Evolutionary conservation across 2,797 vertebrate species (phyloP), one percentile per base, ranked within the genome.

Genomic region (Girardinus metallicus): DNA sequence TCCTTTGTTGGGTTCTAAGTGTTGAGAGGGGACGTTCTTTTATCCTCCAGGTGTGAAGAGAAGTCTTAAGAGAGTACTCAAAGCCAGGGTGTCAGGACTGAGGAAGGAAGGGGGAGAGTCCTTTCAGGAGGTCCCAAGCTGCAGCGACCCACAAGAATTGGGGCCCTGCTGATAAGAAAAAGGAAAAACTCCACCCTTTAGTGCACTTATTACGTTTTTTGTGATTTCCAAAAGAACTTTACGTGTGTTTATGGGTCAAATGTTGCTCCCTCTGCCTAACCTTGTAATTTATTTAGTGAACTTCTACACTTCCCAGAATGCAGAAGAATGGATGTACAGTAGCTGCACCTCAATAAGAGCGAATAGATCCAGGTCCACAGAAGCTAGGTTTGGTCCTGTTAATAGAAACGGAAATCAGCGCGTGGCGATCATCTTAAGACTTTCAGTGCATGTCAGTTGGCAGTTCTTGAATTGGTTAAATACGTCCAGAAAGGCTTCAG

Each of bases 1-100:
- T 83, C 86, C 79, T 80, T 85, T 80, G 78, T 78, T 77, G 79
- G 57, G 60, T 70, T 80, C 23, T 86, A 85, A 88, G 86, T 87
- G 79, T 82, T 80, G 80, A 83, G 76, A 75, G 76, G 68, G 26
- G 73, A 71, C 66, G 29, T 31, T 53, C 79, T 64, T 41, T 79
- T 53, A 79, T 83, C 79, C 57, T 83, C 74, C 84, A 84, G 82
- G 81, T 87, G 73, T 74, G 43, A 74, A 64, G 75, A 72, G 51
- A 80, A 84, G 79, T 80, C 80, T 76, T 77, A 81, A 76, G 83
- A 77, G 74, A 78, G 74, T 53, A 86, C 76, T 83, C 29, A 44
- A 80, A 81, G 81, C 74, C 70, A 62, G 70, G 39, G 76, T 53
- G 75, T 80, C 36, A 41, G 75, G 34, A 39, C 71, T 74, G 41